Percentiles rank a stretch among this genome's conserved stretches.
Conservation (phyloP, 2,888 invertebrate species). For the Marronus borbonicus region DNA sequence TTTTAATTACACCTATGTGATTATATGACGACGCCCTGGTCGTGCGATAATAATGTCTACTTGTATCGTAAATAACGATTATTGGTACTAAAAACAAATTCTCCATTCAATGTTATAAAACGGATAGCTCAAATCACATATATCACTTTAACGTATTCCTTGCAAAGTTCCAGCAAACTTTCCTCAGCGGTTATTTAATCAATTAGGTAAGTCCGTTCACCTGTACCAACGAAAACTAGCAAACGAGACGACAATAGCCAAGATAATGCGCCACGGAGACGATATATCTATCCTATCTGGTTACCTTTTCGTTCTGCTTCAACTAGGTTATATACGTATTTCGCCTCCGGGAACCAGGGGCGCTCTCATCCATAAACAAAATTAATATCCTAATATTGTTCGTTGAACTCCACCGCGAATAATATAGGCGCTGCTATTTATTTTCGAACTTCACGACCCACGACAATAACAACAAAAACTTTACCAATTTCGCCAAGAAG, state of each 20-base stretch:
- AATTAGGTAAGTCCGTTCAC: background rate
- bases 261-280: background rate
- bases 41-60: too few species aligned
- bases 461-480: slow-evolving; percentile 27
- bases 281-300: background rate
- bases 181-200: background rate
- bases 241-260: background rate
- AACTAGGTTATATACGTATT: background rate
- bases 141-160: background rate
- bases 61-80: background rate
- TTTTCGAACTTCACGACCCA: background rate
- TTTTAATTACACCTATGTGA: too few species aligned
- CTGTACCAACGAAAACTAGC: too few species aligned
- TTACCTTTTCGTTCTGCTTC: background rate
- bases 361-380: background rate
- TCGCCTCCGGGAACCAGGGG: background rate
- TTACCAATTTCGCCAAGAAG: slow-evolving; percentile 6
- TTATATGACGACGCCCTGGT: too few species aligned
- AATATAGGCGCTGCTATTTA: slow-evolving; percentile 4
- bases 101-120: background rate
- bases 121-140: background rate
- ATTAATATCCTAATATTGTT: slow-evolving; percentile 15
- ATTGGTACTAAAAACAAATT: background rate
- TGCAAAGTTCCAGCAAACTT: background rate
- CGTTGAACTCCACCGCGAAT: slow-evolving; percentile 3